Evolutionary conservation across 2,888 invertebrate genomes (phyloP).

Genomic region (Timandra comae): DNA sequence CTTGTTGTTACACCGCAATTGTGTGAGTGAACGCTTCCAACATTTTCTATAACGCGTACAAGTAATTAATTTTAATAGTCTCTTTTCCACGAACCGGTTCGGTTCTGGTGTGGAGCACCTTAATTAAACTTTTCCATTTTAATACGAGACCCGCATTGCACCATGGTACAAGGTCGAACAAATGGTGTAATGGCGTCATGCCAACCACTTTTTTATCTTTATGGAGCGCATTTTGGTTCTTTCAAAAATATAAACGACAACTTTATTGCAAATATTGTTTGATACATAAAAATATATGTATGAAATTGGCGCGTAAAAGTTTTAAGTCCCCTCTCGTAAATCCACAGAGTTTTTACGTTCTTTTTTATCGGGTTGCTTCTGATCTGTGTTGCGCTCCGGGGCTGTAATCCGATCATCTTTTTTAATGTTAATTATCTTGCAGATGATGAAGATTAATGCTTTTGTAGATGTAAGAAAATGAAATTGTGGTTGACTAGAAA

Average conservation of each 20-base stretch:
- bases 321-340: slow-evolving; percentile 1
- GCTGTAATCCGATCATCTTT: slow-evolving; percentile 6
- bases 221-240: too few relatives aligned
- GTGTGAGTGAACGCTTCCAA: neutral
- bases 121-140: slow-evolving; percentile 19
- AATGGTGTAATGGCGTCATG: slow-evolving; percentile 25
- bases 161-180: slow-evolving; percentile 29
- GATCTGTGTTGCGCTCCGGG: slow-evolving; percentile 1
- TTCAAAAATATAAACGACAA: too few relatives aligned
- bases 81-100: too few relatives aligned
- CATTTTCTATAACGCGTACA: neutral
- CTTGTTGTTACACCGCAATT: slow-evolving; percentile 1
- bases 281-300: too few relatives aligned
- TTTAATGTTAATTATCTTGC: neutral
- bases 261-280: too few relatives aligned
- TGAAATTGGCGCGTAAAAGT: too few relatives aligned
- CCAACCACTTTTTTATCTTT: slow-evolving; percentile 22
- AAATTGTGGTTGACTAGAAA: too few relatives aligned
- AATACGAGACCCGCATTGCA: slow-evolving; percentile 43
- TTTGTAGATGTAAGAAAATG: neutral
- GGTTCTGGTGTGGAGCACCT: too few relatives aligned
- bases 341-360: slow-evolving; percentile 1
- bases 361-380: slow-evolving; percentile 7
- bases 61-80: too few relatives aligned
- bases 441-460: slow-evolving; percentile 3